Evolutionary conservation across 2,113 vertebrate genomes (phyloP), one percentile per base, ranked within the genome.

Genomic region (Jacana jacana): DNA sequence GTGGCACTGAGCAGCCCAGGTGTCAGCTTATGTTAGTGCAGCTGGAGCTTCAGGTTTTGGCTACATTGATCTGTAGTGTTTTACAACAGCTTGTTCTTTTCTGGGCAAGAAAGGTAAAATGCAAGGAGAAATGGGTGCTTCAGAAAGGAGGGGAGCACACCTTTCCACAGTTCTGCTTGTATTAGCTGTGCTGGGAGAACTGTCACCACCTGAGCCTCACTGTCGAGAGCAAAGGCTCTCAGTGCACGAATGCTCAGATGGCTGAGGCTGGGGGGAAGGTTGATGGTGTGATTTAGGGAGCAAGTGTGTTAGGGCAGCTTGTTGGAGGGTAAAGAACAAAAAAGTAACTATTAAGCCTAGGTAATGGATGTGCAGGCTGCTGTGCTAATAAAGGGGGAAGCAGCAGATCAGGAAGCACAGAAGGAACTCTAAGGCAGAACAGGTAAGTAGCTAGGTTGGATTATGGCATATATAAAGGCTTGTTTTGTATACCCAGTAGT

Each of bases 171-270:
- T 42, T 39, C 23, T 25, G 54, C 22, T 66, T 57, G 88, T 64
- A 14, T 48, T 24, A 51, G 37, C 71, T 39, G 40, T 49, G 8
- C 1, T 17, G 17, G 31, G 55, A 51, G 70, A 88, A 42, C 2
- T 35, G 25, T 3, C 7, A 13, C 39, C 4, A 0, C 2, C 4
- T 30, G 64, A 77, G 70, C 7, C 8, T 57, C 40, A 23, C 18
- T 4, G 39, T 1, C 33, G 52, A 76, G 42, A n/a, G 51, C 17
- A 31, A 42, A 25, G 9, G 51, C 69, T 65, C 18, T 33, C 49
- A 22, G 8, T 33, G 70, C 39, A 8, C 3, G 12, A 51, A 18
- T 10, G 33, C 33, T 31, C 6, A 11, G 0, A 1, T 40, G 46
- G 33, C 78, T 81, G 70, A 42, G 51, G 55, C 42, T 35, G 42